Conservation (phyloP, 2,797 vertebrate species). For the Myoxocephalus aenaeus region DNA sequence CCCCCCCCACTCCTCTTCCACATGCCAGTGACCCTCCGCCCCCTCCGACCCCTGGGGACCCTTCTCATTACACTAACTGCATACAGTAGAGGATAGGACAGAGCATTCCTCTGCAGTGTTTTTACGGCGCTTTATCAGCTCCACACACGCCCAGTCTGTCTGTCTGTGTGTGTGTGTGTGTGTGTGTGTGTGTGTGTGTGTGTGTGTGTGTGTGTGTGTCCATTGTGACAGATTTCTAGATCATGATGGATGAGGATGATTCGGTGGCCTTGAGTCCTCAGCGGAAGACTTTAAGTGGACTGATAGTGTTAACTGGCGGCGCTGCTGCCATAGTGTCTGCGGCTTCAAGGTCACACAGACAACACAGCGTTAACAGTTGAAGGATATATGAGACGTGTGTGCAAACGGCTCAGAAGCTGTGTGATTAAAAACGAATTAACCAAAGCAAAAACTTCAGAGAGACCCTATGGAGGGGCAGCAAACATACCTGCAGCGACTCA, state of each 20-base stretch:
- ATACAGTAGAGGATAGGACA: slow-evolving; percentile 38
- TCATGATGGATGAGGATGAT: slow-evolving; percentile 24
- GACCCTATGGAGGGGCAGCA: too few species aligned
- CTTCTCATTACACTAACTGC: slow-evolving; percentile 64
- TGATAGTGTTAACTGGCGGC: slow-evolving; percentile 29
- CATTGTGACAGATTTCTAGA: neutral
- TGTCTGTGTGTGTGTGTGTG: neutral
- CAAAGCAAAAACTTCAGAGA: slow-evolving; percentile 3
- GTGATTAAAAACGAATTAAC: neutral
- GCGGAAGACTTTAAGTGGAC: slow-evolving; percentile 50
- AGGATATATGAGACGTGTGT: slow-evolving; percentile 6
- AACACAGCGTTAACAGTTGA: slow-evolving; percentile 17
- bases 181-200: neutral
- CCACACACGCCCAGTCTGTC: neutral
- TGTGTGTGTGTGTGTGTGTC: neutral
- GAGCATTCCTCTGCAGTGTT: slow-evolving; percentile 16
- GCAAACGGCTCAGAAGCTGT: neutral
- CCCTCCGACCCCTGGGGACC: slow-evolving; percentile 50
- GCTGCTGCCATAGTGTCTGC: slow-evolving; percentile 26
- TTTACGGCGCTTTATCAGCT: slow-evolving; percentile 16
- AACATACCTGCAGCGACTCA: neutral
- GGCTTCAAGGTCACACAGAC: slow-evolving; percentile 45
- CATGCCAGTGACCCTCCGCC: slow-evolving; percentile 38
- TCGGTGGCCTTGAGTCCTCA: slow-evolving; percentile 64
- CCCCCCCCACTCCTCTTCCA: slow-evolving; percentile 21